A percentile compares a stretch with the other conserved stretches of the same genome.
These are phyloP conservation scores for Heliconius congener DNA, from an alignment of 1,140 invertebrate genomes.

Conservation along the genomic window DNA sequence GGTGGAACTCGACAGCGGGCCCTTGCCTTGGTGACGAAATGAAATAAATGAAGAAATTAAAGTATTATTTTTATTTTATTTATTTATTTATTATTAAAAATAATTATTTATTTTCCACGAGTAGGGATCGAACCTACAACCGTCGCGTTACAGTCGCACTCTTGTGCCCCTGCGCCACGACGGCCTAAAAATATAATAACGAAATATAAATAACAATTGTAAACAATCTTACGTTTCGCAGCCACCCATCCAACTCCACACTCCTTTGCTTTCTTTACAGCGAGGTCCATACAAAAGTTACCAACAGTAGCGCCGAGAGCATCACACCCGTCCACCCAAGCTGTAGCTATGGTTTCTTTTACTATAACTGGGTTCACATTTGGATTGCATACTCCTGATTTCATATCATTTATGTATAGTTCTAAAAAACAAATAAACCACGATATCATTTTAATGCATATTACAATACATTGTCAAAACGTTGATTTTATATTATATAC, in stretches of 20 bases:
- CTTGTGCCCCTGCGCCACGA: too few species aligned
- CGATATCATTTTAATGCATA: not conserved
- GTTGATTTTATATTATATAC: too few species aligned
- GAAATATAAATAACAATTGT: too few species aligned
- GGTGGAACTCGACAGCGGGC: not conserved
- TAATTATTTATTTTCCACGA: too few species aligned
- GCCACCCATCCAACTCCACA: constrained; percentile 93
- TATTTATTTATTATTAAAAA: too few species aligned
- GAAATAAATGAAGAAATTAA: too few species aligned
- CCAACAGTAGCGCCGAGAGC: constrained; percentile 93
- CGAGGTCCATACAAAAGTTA: constrained; percentile 94
- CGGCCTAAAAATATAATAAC: too few species aligned
- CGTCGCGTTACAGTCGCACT: too few species aligned
- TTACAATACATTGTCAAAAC: too few species aligned
- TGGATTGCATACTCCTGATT: constrained; percentile 74
- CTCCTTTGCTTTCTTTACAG: constrained; percentile 92
- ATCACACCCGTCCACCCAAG: constrained; percentile 92
- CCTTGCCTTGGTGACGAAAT: too few species aligned
- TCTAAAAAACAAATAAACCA: constrained; percentile 61
- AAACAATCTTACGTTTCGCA: constrained; percentile 83
- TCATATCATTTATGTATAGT: constrained; percentile 86
- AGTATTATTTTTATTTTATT: too few species aligned
- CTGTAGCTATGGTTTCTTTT: constrained; percentile 89
- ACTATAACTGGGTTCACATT: constrained; percentile 84
- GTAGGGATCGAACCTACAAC: too few species aligned